phyloP scores from a whole-genome alignment of 2,113 vertebrate genomes.

The Sinocyclocheilus maitianheensis region DNA sequence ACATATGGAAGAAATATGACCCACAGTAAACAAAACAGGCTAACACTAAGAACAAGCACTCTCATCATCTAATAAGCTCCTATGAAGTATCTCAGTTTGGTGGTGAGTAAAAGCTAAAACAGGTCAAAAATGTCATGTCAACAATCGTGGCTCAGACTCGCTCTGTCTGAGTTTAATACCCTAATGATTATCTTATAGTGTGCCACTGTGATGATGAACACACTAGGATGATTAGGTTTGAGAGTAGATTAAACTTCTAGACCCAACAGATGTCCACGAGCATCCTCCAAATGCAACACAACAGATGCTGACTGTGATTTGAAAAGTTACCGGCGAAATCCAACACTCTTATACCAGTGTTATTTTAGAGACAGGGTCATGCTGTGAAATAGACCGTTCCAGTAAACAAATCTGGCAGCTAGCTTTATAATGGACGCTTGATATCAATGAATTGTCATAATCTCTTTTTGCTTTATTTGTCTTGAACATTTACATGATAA shows the following conservation, averaged over 20 bases:
- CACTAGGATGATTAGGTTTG: slow-evolving; percentile 31
- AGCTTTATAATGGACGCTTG: not conserved
- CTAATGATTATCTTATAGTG: slow-evolving; percentile 35
- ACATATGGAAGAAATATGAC: not conserved
- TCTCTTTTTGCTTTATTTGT: slow-evolving; percentile 12
- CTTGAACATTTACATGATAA: not conserved
- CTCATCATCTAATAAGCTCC: not conserved
- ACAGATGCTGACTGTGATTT: slow-evolving; percentile 75
- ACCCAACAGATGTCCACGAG: slow-evolving; percentile 69
- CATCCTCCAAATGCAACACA: slow-evolving; percentile 62
- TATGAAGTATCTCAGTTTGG: not conserved
- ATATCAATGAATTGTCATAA: slow-evolving; percentile 14
- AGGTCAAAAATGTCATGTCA: not conserved
- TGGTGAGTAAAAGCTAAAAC: not conserved
- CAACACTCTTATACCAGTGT: slow-evolving; percentile 11
- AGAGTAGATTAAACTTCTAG: slow-evolving; percentile 58
- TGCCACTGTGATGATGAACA: slow-evolving; percentile 17
- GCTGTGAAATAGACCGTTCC: not conserved
- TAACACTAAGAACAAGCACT: not conserved
- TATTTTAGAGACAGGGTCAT: not conserved
- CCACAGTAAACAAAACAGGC: not conserved
- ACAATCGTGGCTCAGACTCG: not conserved
- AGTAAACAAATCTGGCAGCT: slow-evolving; percentile 23
- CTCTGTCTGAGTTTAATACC: slow-evolving; percentile 25
- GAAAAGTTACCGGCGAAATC: slow-evolving; percentile 56